These are phyloP conservation scores for Ranitomeya variabilis DNA, from an alignment of 2,113 vertebrate genomes.

Conservation along the genomic window DNA sequence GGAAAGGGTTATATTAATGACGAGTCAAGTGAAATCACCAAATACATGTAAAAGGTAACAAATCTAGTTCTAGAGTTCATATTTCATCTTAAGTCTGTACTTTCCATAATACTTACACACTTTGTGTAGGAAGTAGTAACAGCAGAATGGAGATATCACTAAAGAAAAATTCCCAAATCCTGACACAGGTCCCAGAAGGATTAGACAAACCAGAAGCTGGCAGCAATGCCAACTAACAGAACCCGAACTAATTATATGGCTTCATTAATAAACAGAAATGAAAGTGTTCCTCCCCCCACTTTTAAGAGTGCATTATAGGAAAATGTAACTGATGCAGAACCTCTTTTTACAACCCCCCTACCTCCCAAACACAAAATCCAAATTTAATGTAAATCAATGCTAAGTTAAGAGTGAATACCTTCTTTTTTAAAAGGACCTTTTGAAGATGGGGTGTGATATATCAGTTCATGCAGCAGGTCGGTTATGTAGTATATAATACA, in stretches of 20 bases:
- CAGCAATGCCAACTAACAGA: background rate
- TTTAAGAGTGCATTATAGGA: too few relatives aligned
- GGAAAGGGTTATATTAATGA: background rate
- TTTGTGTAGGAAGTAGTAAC: background rate
- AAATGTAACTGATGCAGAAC: too few relatives aligned
- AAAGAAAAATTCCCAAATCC: background rate
- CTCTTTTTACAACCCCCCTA: too few relatives aligned
- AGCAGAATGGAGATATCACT: conserved; percentile 3
- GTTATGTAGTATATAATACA: too few relatives aligned
- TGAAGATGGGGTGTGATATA: too few relatives aligned
- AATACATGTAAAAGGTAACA: background rate
- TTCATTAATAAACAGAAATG: background rate
- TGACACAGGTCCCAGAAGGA: background rate
- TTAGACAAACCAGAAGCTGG: background rate
- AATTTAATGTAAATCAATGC: too few relatives aligned
- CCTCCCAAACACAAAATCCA: too few relatives aligned
- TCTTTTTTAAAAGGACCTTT: too few relatives aligned
- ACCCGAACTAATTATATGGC: background rate
- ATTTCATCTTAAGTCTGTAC: background rate
- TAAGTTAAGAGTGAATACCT: too few relatives aligned
- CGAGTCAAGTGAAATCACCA: background rate
- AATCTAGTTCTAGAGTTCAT: background rate
- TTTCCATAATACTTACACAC: conserved; percentile 4
- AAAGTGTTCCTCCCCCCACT: background rate
- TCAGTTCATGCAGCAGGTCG: too few relatives aligned